Evolutionary conservation across 2,888 invertebrate genomes (phyloP).

Genomic region (Dynastes hyllus): DNA sequence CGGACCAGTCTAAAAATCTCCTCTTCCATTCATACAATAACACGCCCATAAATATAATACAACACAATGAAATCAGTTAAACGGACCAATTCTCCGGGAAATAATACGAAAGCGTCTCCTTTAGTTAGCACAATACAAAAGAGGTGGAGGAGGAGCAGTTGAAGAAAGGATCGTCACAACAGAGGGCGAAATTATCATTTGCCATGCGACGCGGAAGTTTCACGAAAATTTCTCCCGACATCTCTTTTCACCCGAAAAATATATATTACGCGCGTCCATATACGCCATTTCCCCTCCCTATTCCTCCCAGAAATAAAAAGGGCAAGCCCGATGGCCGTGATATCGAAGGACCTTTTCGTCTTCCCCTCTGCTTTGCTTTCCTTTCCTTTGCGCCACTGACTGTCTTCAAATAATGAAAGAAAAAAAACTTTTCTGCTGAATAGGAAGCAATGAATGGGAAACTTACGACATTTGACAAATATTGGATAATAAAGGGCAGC

Average conservation of each 20-base stretch:
- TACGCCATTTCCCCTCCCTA: not conserved
- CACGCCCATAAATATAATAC: constrained; percentile 27
- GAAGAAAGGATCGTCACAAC: constrained; percentile 7
- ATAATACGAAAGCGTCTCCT: constrained; percentile 31
- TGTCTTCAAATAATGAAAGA: constrained; percentile 25
- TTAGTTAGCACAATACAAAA: not conserved
- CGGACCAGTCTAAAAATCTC: not conserved
- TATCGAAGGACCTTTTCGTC: not conserved
- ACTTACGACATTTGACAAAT: constrained; percentile 45
- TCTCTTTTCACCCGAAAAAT: constrained; percentile 28
- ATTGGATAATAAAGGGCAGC: constrained; percentile 41
- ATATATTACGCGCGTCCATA: constrained; percentile 16
- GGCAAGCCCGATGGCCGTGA: too few species aligned
- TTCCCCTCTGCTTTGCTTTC: not conserved
- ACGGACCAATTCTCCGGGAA: constrained; percentile 19
- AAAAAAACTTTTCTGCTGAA: constrained; percentile 39
- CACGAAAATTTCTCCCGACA: constrained; percentile 1
- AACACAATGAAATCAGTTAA: constrained; percentile 33
- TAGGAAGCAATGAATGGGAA: constrained; percentile 45
- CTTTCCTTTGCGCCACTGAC: not conserved
- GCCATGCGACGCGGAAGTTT: constrained; percentile 24
- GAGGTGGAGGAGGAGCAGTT: not conserved
- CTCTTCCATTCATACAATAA: not conserved
- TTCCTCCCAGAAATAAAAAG: too few species aligned
- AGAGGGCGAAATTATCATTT: constrained; percentile 23